Evolutionary conservation across 1,140 invertebrate genomes (phyloP).

Genomic region (Drosophila kanapiae): DNA sequence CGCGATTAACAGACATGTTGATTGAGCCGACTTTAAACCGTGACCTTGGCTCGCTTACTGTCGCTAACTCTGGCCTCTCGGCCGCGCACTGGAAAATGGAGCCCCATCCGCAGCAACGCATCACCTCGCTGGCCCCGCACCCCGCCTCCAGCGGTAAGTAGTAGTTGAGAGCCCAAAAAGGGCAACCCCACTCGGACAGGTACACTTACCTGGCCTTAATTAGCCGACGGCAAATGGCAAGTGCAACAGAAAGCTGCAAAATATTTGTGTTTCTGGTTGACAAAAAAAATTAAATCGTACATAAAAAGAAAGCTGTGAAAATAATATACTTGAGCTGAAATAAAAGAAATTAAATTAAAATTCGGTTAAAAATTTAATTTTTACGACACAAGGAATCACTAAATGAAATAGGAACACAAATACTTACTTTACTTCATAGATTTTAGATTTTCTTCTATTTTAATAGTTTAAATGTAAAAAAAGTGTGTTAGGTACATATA

Average conservation of each 20-base stretch:
- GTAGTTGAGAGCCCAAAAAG: not conserved
- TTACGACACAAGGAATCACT: not conserved
- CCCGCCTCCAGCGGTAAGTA: slow-evolving; percentile 64
- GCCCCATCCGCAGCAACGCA: slow-evolving; percentile 76
- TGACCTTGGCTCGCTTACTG: slow-evolving; percentile 83
- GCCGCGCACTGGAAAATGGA: slow-evolving; percentile 84
- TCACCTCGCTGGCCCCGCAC: slow-evolving; percentile 66
- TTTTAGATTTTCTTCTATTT: no score
- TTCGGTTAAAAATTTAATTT: not conserved
- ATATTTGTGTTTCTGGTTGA: not conserved
- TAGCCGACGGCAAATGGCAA: slow-evolving; percentile 58
- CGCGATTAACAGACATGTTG: slow-evolving; percentile 78
- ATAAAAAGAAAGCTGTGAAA: no score
- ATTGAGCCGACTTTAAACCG: slow-evolving; percentile 84
- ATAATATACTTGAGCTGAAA: not conserved
- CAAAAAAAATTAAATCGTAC: not conserved
- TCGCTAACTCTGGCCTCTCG: slow-evolving; percentile 77
- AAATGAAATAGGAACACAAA: no score
- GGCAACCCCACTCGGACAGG: not conserved
- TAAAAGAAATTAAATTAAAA: not conserved
- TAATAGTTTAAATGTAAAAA: no score
- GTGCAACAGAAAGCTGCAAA: not conserved
- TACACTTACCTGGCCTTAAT: slow-evolving; percentile 10
- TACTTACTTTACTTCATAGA: no score
- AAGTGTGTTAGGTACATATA: no score